These are phyloP conservation scores for Spialia ferax DNA, from an alignment of 2,888 invertebrate species.

Conservation along the genomic window DNA sequence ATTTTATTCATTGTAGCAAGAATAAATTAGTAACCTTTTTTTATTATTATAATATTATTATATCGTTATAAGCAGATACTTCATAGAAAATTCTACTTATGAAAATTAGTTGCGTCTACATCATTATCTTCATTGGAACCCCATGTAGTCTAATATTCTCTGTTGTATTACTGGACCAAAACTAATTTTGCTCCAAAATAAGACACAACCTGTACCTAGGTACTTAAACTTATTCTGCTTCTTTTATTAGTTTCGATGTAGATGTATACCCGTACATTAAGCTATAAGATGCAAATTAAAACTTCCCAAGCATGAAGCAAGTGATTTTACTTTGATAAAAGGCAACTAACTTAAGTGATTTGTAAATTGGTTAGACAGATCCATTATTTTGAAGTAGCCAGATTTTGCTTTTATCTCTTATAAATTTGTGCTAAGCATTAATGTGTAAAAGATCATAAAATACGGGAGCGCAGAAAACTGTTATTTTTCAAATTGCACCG, in stretches of 20 bases:
- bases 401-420: slow-evolving; percentile 25
- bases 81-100: too few relatives aligned
- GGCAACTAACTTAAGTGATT: slow-evolving; percentile 22
- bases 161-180: not conserved
- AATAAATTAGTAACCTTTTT: too few relatives aligned
- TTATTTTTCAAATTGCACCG: slow-evolving; percentile 73
- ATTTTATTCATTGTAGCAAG: too few relatives aligned
- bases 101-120: too few relatives aligned
- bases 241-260: not conserved
- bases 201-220: not conserved
- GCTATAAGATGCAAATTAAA: slow-evolving; percentile 2
- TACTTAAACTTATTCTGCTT: not conserved
- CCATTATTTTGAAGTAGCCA: slow-evolving; percentile 24
- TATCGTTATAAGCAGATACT: too few relatives aligned
- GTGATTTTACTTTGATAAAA: slow-evolving; percentile 21
- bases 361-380: slow-evolving; percentile 31
- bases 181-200: not conserved
- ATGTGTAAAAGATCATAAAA: slow-evolving; percentile 49
- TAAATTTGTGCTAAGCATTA: slow-evolving; percentile 30
- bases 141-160: too few relatives aligned
- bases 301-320: slow-evolving; percentile 15
- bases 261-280: not conserved
- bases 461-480: slow-evolving; percentile 57
- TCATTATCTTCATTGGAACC: too few relatives aligned
- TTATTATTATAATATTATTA: too few relatives aligned